phyloP scores from a whole-genome alignment of 2,113 vertebrate species.

The Phylloscopus trochilus region DNA sequence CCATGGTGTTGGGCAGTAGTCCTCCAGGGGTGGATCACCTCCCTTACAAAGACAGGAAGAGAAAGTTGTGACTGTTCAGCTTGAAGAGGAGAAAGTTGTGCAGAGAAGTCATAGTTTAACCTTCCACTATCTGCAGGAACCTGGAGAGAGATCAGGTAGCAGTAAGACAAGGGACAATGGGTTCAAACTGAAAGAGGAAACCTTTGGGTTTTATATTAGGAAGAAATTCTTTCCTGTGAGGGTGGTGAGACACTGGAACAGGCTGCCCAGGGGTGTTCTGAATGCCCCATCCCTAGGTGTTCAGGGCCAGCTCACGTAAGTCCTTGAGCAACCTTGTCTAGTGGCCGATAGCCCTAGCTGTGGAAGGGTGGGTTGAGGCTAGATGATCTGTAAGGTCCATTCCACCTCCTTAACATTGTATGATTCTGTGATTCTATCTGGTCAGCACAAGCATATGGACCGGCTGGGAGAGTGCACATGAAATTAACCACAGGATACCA shows the following conservation, averaged over 20 bases:
- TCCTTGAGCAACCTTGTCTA: not conserved
- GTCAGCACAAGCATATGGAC: fast-evolving
- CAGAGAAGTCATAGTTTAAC: not conserved
- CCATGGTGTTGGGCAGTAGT: not conserved
- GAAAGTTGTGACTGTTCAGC: not conserved
- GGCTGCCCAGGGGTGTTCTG: not conserved
- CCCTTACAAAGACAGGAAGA: not conserved
- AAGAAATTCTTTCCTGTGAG: not conserved
- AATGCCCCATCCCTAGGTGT: not conserved
- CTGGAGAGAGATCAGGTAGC: not conserved
- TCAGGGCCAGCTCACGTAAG: not conserved
- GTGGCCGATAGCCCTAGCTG: fast-evolving
- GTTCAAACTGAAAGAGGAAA: not conserved
- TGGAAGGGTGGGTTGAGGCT: not conserved
- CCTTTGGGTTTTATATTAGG: not conserved
- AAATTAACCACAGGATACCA: not conserved
- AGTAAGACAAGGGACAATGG: too few species aligned
- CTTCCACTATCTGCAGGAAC: not conserved
- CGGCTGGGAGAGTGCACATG: fast-evolving
- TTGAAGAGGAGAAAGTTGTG: not conserved
- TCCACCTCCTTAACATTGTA: not conserved
- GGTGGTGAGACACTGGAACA: not conserved
- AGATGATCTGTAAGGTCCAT: too few species aligned
- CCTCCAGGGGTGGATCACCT: not conserved
- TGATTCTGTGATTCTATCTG: not conserved